Percentiles rank a stretch among this genome's conserved stretches.
phyloP scores from a whole-genome alignment of 2,113 vertebrate species.

The Serilophus lunatus region DNA sequence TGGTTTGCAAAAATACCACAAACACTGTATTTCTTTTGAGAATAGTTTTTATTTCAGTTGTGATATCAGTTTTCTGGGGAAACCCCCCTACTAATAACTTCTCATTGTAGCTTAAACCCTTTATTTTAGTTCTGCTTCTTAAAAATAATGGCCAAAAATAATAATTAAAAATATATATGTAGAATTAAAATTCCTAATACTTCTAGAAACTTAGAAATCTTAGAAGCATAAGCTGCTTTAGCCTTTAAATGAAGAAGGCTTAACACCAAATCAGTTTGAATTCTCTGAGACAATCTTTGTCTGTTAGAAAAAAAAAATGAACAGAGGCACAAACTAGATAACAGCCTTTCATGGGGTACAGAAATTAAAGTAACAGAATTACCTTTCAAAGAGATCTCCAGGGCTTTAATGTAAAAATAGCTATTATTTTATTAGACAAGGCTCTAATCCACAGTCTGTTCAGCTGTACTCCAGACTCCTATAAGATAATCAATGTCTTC shows the following conservation, averaged over 20 bases:
- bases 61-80: background rate
- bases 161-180: background rate
- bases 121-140: background rate
- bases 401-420: constrained; percentile 73
- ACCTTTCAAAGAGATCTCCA: constrained; percentile 68
- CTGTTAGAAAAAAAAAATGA: constrained; percentile 1
- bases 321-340: constrained; percentile 66
- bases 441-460: constrained; percentile 64
- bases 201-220: constrained; percentile 32
- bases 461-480: constrained; percentile 54
- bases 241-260: constrained; percentile 51
- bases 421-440: constrained; percentile 73
- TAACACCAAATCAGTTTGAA: constrained; percentile 64
- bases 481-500: constrained; percentile 65
- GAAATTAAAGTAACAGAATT: constrained; percentile 73
- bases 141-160: background rate
- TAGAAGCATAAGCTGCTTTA: constrained; percentile 53
- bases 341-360: constrained; percentile 65
- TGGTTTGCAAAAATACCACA: background rate
- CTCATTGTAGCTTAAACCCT: background rate
- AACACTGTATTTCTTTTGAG: background rate
- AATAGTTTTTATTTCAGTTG: background rate
- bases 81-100: background rate
- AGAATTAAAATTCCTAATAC: constrained; percentile 5
- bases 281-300: constrained; percentile 56